Percentiles rank a stretch among this genome's conserved stretches.
Evolutionary conservation across 2,797 vertebrate species (phyloP).

Genomic region (Myotis vivesi): DNA sequence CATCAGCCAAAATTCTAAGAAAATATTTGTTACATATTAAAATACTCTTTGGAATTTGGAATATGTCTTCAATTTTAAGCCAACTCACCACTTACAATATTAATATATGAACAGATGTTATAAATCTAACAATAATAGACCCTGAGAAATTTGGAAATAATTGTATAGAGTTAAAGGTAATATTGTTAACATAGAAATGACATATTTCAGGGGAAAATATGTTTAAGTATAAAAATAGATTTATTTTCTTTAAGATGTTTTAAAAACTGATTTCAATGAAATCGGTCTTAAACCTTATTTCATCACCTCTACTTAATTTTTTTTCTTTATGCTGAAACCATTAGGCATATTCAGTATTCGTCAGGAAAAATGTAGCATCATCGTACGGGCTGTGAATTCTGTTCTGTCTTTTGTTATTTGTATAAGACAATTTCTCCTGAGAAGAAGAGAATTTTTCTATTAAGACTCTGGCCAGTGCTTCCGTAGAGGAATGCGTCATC

Average conservation of each 20-base stretch:
- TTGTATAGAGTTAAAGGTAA: neutral
- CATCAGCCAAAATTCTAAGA: slow-evolving; percentile 32
- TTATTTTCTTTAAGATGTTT: neutral
- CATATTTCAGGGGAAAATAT: neutral
- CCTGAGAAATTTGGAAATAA: neutral
- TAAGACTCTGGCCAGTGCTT: neutral
- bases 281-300: neutral
- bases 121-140: neutral
- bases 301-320: neutral
- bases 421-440: neutral
- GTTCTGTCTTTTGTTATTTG: neutral
- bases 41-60: slow-evolving; percentile 33
- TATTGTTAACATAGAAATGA: neutral
- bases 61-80: neutral
- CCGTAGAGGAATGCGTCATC: no score
- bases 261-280: slow-evolving; percentile 1
- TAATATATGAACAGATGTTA: slow-evolving; percentile 16
- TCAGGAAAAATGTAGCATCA: neutral
- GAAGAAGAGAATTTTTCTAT: neutral
- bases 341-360: neutral
- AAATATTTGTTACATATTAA: slow-evolving; percentile 46
- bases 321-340: neutral
- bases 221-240: neutral
- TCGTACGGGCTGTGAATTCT: neutral
- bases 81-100: neutral